Evolutionary conservation across 1,140 invertebrate genomes (phyloP).

Genomic region (Procambarus virginalis): DNA sequence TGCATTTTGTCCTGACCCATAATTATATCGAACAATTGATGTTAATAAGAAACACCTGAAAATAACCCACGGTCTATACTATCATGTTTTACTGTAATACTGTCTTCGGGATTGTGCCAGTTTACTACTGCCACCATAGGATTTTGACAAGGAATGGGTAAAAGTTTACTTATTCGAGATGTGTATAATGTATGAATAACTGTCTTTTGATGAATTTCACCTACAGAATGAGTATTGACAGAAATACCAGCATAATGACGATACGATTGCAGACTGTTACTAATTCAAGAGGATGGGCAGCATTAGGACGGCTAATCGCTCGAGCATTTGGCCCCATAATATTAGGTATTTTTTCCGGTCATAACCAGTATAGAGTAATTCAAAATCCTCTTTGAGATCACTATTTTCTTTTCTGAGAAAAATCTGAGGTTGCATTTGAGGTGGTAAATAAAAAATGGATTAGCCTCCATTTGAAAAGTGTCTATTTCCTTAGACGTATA

Average conservation of each 20-base stretch:
- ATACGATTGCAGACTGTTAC: background rate
- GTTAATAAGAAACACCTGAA: background rate
- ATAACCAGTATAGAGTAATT: background rate
- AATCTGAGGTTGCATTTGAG: background rate
- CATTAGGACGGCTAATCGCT: background rate
- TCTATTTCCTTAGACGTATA: background rate
- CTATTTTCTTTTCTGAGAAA: background rate
- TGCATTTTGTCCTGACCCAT: background rate
- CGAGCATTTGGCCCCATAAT: background rate
- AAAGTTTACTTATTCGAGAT: background rate
- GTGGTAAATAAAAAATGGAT: background rate
- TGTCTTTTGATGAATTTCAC: background rate
- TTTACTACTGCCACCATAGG: background rate
- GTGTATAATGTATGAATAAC: background rate
- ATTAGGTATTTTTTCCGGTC: background rate
- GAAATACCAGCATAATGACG: background rate
- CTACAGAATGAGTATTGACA: background rate
- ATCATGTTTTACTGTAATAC: background rate
- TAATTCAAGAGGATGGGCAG: background rate
- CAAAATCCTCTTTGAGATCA: background rate
- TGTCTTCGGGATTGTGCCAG: background rate
- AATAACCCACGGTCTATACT: background rate
- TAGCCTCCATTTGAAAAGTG: background rate
- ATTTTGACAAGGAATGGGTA: background rate
- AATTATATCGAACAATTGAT: background rate